Conservation (phyloP, 2,888 invertebrate species). For the Phalera bucephala region DNA sequence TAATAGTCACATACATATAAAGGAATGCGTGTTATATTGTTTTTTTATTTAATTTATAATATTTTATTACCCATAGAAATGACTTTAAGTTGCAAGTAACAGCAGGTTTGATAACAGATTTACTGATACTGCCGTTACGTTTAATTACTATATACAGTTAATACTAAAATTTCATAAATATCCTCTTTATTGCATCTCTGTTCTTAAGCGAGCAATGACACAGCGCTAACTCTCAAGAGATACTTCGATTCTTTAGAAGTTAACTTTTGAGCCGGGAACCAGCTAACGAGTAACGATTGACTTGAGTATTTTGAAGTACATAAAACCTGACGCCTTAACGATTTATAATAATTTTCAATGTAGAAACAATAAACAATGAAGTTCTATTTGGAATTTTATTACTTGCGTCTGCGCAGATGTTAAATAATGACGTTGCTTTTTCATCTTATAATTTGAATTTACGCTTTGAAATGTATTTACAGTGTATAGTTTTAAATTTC, state of each 20-base stretch:
- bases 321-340: conserved; percentile 51
- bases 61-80: background rate
- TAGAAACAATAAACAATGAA: conserved; percentile 40
- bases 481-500: no score
- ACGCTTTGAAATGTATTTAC: no score
- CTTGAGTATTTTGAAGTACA: conserved; percentile 61
- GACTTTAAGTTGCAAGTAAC: background rate
- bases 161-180: conserved; percentile 10
- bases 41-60: background rate
- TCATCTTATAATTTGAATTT: no score
- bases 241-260: conserved; percentile 75
- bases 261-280: conserved; percentile 57
- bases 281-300: conserved; percentile 77
- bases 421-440: no score
- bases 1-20: conserved; percentile 10
- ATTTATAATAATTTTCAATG: conserved; percentile 45
- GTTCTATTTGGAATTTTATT: conserved; percentile 11
- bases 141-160: conserved; percentile 13
- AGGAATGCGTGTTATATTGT: background rate
- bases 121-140: conserved; percentile 8
- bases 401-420: background rate
- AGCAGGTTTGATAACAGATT: no score
- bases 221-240: conserved; percentile 75
- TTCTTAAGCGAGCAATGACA: conserved; percentile 69
- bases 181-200: conserved; percentile 34